Evolutionary conservation across 2,888 invertebrate species (phyloP), one percentile per base, ranked within the genome.

Genomic region (Troides oblongomaculatus): DNA sequence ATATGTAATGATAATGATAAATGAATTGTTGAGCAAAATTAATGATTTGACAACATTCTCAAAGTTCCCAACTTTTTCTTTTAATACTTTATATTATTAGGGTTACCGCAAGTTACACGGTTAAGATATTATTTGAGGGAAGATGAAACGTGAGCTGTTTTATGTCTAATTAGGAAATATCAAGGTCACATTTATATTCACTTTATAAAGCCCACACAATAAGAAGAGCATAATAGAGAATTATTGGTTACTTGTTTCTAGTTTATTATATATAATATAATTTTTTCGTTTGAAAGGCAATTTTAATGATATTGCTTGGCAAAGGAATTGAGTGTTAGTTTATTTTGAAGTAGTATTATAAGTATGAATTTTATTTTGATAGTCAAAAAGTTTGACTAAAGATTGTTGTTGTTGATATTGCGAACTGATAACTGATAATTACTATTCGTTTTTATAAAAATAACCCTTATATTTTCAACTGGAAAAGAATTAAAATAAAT

Each of bases 381-480:
- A 43, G 8, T 2, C 50, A 14, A 53, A n/a, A 53, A 6, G 18
- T 53, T n/a, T n/a, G 0, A 53, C 0, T 53, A n/a, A 1, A n/a
- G 3, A 53, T 21, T 21, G 21, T 21, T 21, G 21, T 21, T 21
- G 10, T 53, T 6, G 53, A n/a, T n/a, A 53, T 53, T n/a, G 5
- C 4, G 18, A 53, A 18, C n/a, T 53, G 5, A n/a, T 53, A 14
- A 14, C 14, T 4, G 50, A 8, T 50, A 14, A 50, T 50, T 18
- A 50, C 10, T 14, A 18, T 50, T 18, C 6, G n/a, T n/a, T 53
- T n/a, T 53, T 7, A 18, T 5, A 53, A 18, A n/a, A 53, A 5
- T n/a, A n/a, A 6, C 6, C 2, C 14, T 17, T 25, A 46, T 50
- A 7, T 14, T 50, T 65, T 69, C 30, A 66, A 66, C 39, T 66